Base-by-base conservation (phyloP, 2,888 invertebrate species). In the Allygus modestus region DNA sequence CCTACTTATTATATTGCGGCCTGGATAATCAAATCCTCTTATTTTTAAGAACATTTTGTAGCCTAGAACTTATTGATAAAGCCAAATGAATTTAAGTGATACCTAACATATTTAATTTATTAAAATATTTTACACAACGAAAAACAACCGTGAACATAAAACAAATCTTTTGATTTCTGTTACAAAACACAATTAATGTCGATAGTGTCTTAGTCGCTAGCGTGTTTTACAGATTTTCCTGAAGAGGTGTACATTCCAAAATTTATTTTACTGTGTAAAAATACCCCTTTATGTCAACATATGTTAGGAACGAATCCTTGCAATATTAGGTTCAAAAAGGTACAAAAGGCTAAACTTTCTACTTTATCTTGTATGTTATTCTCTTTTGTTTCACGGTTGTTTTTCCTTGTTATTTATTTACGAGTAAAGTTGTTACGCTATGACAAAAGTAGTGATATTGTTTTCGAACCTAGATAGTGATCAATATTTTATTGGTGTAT, bases 31-130 rank as follows among this genome's bases (percentile, higher is more conserved):
- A 12, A 7, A 9, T 46, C 46, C 46, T 46, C 46, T 46, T 46
- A n/a, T n/a, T n/a, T n/a, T n/a, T n/a, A 46, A 17, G 46, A 54
- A 23, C 20, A 23, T 7, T 54, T 54, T 46, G 17, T 46, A 54
- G 54, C 0, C 0, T 54, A 54, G 23, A 23, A 23, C 7, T 54
- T 54, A 54, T 54, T 23, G 23, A 23, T 54, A 54, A 54, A 54
- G 54, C 54, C 54, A 54, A 54, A 54, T 54, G 54, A 54, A 54
- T 54, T 54, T 54, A 54, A 54, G 54, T 54, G 54, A 54, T 54
- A 54, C 7, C 4, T 54, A 23, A 51, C n/a, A 54, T 54, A 54
- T 23, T 54, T 54, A 54, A 54, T 54, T 54, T 54, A 54, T 54
- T 54, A 54, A 46, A 15, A 7, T 23, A 20, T 23, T 54, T 2